Conservation (phyloP, 2,113 vertebrate species). For the Garra rufa region DNA sequence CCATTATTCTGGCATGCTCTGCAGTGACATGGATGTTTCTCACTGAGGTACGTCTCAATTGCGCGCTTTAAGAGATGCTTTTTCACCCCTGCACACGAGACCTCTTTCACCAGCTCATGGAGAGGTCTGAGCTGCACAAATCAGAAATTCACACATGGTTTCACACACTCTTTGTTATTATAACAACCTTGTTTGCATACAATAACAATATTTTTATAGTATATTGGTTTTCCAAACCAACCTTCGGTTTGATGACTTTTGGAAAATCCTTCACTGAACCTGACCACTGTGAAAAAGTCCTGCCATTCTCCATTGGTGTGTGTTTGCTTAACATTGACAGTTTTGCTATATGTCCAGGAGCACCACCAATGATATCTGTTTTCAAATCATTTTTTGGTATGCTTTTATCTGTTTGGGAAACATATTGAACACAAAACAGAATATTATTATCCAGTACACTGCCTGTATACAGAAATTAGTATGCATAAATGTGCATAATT, state of each 20-base stretch:
- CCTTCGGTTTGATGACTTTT: slow-evolving; percentile 84
- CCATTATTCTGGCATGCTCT: slow-evolving; percentile 86
- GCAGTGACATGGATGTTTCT: slow-evolving; percentile 86
- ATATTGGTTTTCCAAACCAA: neutral
- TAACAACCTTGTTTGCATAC: neutral
- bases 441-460: neutral
- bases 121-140: slow-evolving; percentile 81
- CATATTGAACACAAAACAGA: neutral
- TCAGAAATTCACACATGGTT: neutral
- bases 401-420: slow-evolving; percentile 54
- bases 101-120: slow-evolving; percentile 91
- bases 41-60: slow-evolving; percentile 82
- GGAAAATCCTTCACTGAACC: slow-evolving; percentile 84
- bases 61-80: slow-evolving; percentile 81
- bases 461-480: neutral
- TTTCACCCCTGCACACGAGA: slow-evolving; percentile 86
- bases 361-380: slow-evolving; percentile 78
- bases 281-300: slow-evolving; percentile 83
- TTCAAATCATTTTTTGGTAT: slow-evolving; percentile 59
- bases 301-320: slow-evolving; percentile 79
- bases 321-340: slow-evolving; percentile 79
- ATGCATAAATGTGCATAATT: neutral
- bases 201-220: neutral
- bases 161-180: neutral
- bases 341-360: slow-evolving; percentile 61